Evolutionary conservation across 2,797 vertebrate species (phyloP), one percentile per base, ranked within the genome.

Genomic region (Sebastes steindachneri): DNA sequence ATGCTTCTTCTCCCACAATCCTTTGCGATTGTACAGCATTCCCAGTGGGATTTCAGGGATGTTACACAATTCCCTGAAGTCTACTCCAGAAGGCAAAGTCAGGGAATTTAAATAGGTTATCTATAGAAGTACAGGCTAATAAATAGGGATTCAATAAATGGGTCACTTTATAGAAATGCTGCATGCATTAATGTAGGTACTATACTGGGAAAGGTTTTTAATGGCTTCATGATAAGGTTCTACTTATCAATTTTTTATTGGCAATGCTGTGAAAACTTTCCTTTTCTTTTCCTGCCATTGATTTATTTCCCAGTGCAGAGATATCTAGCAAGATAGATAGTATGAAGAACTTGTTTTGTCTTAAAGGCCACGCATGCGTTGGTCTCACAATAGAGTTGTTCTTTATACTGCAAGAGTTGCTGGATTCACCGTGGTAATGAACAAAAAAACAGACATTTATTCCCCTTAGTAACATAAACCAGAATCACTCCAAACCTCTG

Each of bases 41-140:
- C 83, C 78, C 86, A 21, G 29, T n/a, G 64, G 73, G 76, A 64
- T 68, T 75, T 19, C 58, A 19, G 9, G 11, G 57, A 77, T 77
- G 48, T 55, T 37, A 26, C 53, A 70, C 15, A 77, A 70, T 73
- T 82, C 80, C 66, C 70, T 11, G 55, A 68, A 60, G 79, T 70
- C 9, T 51, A 26, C 60, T 58, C 37, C 51, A 58, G 26, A 75
- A 71, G 28, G 71, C 10, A 70, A 76, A 87, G 58, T 69, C 58
- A 63, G 33, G 59, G 51, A 83, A 82, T 85, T 78, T 67, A 79
- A 87, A 83, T 73, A 63, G 79, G 69, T 76, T 66, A 29, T 67
- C 33, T 66, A 33, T 21, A 62, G 41, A 83, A 71, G n/a, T 72
- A 26, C 53, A 70, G 25, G 31, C 5, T 9, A 51, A 7, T 19